Evolutionary conservation across 2,888 invertebrate species (phyloP), one percentile per base, ranked within the genome.

Genomic region (Marronus borbonicus): DNA sequence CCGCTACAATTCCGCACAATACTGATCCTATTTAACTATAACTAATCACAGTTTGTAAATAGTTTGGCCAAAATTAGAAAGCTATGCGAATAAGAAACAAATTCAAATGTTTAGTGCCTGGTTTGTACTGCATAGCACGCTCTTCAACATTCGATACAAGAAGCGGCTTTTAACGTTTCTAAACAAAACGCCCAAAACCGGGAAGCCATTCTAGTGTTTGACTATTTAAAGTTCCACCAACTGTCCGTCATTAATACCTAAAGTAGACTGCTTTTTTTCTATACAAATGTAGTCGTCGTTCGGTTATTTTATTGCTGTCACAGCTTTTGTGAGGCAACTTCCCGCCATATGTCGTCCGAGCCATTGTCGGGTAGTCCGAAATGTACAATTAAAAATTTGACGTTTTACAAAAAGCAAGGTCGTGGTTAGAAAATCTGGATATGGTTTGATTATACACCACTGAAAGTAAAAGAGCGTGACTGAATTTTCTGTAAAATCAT

Each of bases 111-210:
- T 39, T 10, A 39, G 10, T 44, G 44, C 2, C 8, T 12, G 44
- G 8, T 12, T 44, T 44, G 44, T 44, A 8, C 8, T 44, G 12
- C 1, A 12, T 12, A 44, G 44, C 44, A 44, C 44, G 44, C 44
- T 44, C 12, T 44, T 8, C 44, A 44, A 12, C 12, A 44, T 12
- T 44, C 10, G 2, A 44, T n/a, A 66, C 44, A 66, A 66, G 66
- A 44, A 66, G 66, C 44, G 44, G 44, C 66, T 24, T 44, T 44
- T 49, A 66, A 49, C 66, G 17, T 8, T 66, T 49, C 66, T 49
- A 66, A 66, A 66, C 66, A 66, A 66, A 66, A 66, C 66, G 66
- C 66, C 66, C 66, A 66, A 66, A 44, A 66, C 49, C 44, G 66
- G 44, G 44, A 66, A 39, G 44, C 66, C 44, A 44, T 44, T 66